Evolutionary conservation across 2,888 invertebrate genomes (phyloP), one percentile per base, ranked within the genome.

Genomic region (Scaptomyza flava): DNA sequence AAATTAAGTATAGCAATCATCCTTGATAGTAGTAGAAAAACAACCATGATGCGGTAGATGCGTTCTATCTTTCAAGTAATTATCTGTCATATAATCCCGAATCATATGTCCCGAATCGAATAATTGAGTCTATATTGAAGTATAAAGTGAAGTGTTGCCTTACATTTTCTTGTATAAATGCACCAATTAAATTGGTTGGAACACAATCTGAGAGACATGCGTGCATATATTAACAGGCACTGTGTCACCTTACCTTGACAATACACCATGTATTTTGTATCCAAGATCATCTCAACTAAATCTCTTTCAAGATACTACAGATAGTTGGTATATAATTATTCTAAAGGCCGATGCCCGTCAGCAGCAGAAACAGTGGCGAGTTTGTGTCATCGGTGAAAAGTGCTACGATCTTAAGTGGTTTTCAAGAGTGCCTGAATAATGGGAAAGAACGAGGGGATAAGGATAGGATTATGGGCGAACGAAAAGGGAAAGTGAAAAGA

Each of bases 401-500:
- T 36, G 45, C 36, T 50, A 31, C 47, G 42, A 54, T 57, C 57
- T 43, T 52, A 61, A 70, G 70, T 60, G 70, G 70, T 59, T 48
- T 50, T 45, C 42, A 63, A 62, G 58, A 54, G 53, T 53, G 11
- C 11, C 17, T 11, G 38, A 34, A 6, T 11, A 17, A n/a, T 34
- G 30, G 31, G 47, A n/a, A 17, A 38, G 48, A 8, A 7, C 9
- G 1, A 9, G 14, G 34, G 11, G 23, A 27, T 23, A 31, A 31
- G n/a, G 34, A n/a, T 1, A 38, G 41, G 9, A 42, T 20, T 47
- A 52, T 50, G 54, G 53, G 66, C 11, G 27, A 70, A 33, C 42
- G 46, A 57, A 72, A 72, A 81, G 75, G 56, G 72, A 81, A 87
- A 38, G 81, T 83, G 77, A 74, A 51, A 12, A 9, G 9, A 17